Conservation (phyloP, 2,113 vertebrate species). For the Mobula hypostoma region DNA sequence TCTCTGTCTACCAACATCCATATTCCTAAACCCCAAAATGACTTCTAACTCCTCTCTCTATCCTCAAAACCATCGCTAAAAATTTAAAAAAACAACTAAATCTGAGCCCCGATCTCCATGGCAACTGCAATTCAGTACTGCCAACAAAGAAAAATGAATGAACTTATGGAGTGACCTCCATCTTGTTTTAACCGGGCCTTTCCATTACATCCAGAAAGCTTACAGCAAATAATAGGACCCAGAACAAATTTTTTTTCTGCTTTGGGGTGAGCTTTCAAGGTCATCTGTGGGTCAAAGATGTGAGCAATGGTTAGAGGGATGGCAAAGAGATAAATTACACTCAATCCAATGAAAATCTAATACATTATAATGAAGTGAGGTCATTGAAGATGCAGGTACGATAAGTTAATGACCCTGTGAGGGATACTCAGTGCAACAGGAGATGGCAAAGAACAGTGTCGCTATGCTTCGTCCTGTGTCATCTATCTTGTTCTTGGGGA, state of each 20-base stretch:
- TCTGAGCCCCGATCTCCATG: too few species aligned
- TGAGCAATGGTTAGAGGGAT: not conserved
- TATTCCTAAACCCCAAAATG: too few species aligned
- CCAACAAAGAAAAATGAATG: too few species aligned
- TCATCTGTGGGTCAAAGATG: not conserved
- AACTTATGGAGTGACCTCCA: not conserved
- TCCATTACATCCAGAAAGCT: not conserved
- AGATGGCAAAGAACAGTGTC: not conserved
- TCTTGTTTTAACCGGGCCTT: not conserved
- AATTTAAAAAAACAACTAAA: too few species aligned
- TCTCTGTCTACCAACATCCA: too few species aligned
- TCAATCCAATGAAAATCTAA: conserved; percentile 8
- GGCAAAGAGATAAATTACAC: not conserved
- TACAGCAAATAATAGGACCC: not conserved
- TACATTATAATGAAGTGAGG: conserved; percentile 10
- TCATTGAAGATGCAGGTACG: not conserved
- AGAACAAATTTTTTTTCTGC: not conserved
- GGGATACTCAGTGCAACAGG: too few species aligned
- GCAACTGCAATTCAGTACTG: too few species aligned
- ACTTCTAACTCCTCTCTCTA: too few species aligned
- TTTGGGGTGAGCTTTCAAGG: not conserved
- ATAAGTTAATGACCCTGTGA: not conserved
- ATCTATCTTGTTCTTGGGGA: not conserved
- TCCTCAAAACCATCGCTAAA: too few species aligned
- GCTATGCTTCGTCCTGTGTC: not conserved